phyloP scores from a whole-genome alignment of 2,797 vertebrate genomes.

The Siniperca obscura region DNA sequence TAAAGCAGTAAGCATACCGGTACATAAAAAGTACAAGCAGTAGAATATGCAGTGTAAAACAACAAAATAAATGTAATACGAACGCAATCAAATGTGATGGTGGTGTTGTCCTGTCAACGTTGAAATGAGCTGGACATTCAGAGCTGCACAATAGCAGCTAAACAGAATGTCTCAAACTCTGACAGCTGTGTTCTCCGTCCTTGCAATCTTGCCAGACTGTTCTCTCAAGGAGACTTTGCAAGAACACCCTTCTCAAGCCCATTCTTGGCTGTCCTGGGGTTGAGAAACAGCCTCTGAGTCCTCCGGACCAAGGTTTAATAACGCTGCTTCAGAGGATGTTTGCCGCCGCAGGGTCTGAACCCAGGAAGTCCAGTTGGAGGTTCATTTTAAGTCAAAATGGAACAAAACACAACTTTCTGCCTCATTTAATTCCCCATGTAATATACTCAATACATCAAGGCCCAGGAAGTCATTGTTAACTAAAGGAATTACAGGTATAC shows the following conservation, averaged over 20 bases:
- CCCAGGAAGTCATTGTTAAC: background rate
- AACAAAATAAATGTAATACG: background rate
- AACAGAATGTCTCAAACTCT: constrained; percentile 41
- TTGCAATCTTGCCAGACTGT: constrained; percentile 47
- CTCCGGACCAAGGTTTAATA: constrained; percentile 43
- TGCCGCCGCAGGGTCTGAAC: background rate
- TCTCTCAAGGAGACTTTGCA: constrained; percentile 45
- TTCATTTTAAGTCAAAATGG: background rate
- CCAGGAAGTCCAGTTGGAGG: background rate
- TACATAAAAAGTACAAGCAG: too few species aligned
- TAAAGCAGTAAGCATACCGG: background rate
- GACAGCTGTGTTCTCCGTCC: constrained; percentile 59
- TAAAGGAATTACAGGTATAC: background rate
- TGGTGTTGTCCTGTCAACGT: background rate
- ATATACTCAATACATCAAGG: background rate
- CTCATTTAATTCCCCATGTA: background rate
- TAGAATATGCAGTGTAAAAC: background rate
- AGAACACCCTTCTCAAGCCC: constrained; percentile 32
- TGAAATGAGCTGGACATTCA: constrained; percentile 21
- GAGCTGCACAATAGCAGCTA: constrained; percentile 27
- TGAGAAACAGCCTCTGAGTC: constrained; percentile 36
- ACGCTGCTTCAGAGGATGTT: constrained; percentile 3
- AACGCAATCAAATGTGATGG: background rate
- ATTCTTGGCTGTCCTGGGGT: constrained; percentile 20
- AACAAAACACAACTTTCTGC: background rate